Evolutionary conservation across 2,113 vertebrate genomes (phyloP).

Genomic region (Brachyistius frenatus): DNA sequence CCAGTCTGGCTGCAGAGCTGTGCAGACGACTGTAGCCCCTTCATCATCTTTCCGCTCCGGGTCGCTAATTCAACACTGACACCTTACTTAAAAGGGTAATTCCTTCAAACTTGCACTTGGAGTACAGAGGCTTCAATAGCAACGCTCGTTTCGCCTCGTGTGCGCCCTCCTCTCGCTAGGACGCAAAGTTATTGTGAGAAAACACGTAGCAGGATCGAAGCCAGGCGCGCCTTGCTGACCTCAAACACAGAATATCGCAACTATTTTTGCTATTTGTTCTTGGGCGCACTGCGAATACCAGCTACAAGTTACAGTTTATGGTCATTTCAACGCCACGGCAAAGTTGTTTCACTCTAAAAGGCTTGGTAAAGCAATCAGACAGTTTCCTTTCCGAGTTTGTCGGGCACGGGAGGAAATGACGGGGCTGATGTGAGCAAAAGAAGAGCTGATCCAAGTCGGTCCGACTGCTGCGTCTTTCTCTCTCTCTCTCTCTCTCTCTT

Average conservation of each 20-base stretch:
- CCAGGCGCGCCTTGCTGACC: background rate
- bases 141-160: slow-evolving; percentile 15
- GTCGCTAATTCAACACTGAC: slow-evolving; percentile 39
- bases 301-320: too few species aligned
- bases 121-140: background rate
- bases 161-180: slow-evolving; percentile 10
- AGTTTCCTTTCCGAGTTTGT: slow-evolving; percentile 6
- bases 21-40: slow-evolving; percentile 26
- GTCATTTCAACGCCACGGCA: background rate
- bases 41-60: slow-evolving; percentile 17
- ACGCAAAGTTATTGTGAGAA: slow-evolving; percentile 30
- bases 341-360: slow-evolving; percentile 11
- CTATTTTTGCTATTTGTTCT: background rate
- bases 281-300: background rate
- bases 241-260: background rate
- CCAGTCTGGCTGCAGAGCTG: slow-evolving; percentile 31
- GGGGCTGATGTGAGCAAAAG: slow-evolving; percentile 84
- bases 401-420: slow-evolving; percentile 28
- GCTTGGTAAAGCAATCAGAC: slow-evolving; percentile 3
- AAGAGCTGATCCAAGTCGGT: slow-evolving; percentile 85
- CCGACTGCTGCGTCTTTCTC: slow-evolving; percentile 84
- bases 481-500: background rate
- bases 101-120: slow-evolving; percentile 32
- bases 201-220: background rate
- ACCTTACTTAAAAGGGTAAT: slow-evolving; percentile 36